Evolutionary conservation across 2,113 vertebrate species (phyloP), one percentile per base, ranked within the genome.

Genomic region (Theristicus caerulescens): DNA sequence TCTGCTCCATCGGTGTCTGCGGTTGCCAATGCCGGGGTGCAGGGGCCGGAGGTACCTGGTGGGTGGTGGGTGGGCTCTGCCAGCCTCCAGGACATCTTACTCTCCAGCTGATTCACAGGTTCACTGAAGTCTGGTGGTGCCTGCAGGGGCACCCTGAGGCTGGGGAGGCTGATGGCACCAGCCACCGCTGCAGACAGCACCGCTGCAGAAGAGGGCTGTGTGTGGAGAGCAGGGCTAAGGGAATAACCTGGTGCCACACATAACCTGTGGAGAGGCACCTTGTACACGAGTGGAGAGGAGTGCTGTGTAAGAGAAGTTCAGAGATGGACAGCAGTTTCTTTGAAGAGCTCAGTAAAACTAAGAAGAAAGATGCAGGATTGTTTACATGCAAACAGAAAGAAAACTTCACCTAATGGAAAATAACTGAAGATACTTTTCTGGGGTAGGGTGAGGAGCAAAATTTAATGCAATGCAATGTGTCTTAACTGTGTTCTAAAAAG

Each of bases 1-100:
- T 26, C 5, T 0, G 1, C 57, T 66, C 36, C 4, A 15, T n/a
- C 0, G 0, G 19, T 12, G 10, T 11, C n/a, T 29, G 34, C 17
- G 51, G 26, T 31, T 29, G 32, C 8, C 13, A 36, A 8, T 1
- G 6, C n/a, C 1, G 3, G 59, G 11, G 9, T 27, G 61, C 34
- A 20, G 46, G 40, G 64, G 27, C 19, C 5, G 14, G 64, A 72
- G 61, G 29, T 16, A 8, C 40, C n/a, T 3, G 9, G 16, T 8
- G 19, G 24, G 26, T 15, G 55, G 9, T 4, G 5, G 34, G 31
- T 67, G 70, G 40, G 67, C 25, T 59, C 64, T 71, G 52, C 16
- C 82, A 88, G 25, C 38, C 64, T 29, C 55, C 26, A 10, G 47
- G 31, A 21, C 49, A 16, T 36, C 25, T 26, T 9, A n/a, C 38